Evolutionary conservation across 1,140 invertebrate species (phyloP), one percentile per base, ranked within the genome.

Genomic region (Forficula auricularia): DNA sequence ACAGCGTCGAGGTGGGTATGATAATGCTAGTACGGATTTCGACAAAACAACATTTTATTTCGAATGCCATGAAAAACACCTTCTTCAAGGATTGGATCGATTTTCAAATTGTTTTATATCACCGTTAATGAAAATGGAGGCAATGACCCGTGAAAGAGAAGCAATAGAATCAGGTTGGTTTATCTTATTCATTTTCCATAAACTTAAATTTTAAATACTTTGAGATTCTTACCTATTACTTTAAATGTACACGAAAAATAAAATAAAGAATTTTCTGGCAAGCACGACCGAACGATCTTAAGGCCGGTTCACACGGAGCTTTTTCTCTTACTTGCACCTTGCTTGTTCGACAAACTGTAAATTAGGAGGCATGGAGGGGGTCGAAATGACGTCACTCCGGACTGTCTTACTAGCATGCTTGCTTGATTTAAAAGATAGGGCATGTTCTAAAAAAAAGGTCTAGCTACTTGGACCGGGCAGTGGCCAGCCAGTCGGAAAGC

Each of bases 61-160:
- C 60, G 84, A 90, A 55, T 73, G 86, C 42, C 75, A 82, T 40
- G 79, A 82, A 54, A 78, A 81, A 51, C 64, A 81, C 59, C 68
- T 91, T 3, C 57, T 68, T 2, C 67, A 75, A 31, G 75, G 76
- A 1, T 63, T 91, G 51, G 82, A 90, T 56, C 79, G 81, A 50
- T 94, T 95, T 66, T 76, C 85, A 33, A 82, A 92, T 55, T 84
- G 92, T 64, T 91, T 96, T 59, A 79, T 84, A 14, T 70, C 72
- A 32, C 91, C 91, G 2, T 61, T 92, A 22, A 86, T 95, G 75
- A 78, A 76, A 54, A 69, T 77, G 53, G 79, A 83, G 47, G 77
- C 86, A 0, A 92, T 92, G 66, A 73, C 80, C 35, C 68, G 87
- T 19, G 90, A 96, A 65, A 68, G 88, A n/a, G 82, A 89, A 60